These are phyloP conservation scores for Dendrolimus punctatus DNA, from an alignment of 1,140 invertebrate genomes.

Conservation along the genomic window DNA sequence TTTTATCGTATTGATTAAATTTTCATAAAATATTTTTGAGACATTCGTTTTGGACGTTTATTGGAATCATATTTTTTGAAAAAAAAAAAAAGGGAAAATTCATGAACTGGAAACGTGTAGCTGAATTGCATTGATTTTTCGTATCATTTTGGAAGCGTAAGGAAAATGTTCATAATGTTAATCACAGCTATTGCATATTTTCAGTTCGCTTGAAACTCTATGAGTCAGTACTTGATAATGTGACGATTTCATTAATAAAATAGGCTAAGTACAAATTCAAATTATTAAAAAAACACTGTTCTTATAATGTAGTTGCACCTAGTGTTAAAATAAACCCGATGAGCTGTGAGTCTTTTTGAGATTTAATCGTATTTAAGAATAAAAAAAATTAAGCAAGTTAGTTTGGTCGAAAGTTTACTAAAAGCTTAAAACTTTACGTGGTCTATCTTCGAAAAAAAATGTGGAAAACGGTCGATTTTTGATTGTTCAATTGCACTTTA, in stretches of 20 bases:
- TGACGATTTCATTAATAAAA: conserved; percentile 48
- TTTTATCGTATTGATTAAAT: conserved; percentile 72
- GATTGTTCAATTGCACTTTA: no score
- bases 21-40: conserved; percentile 71
- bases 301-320: conserved; percentile 70
- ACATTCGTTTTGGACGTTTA: conserved; percentile 68
- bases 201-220: conserved; percentile 13
- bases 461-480: no score
- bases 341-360: conserved; percentile 71
- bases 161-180: no score
- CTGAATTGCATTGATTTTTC: no score
- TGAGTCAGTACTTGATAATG: conserved; percentile 36
- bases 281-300: conserved; percentile 71
- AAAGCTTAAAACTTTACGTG: conserved; percentile 28
- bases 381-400: conserved; percentile 50
- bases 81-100: conserved; percentile 9
- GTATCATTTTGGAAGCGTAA: no score
- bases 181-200: no score
- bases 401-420: conserved; percentile 57
- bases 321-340: conserved; percentile 70
- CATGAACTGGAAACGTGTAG: conserved; percentile 45
- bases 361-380: conserved; percentile 69
- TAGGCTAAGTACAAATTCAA: conserved; percentile 72
- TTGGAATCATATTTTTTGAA: conserved; percentile 70
- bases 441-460: no score